Base-by-base conservation (phyloP, 2,113 vertebrate genomes). In the Larimichthys polyactis region DNA sequence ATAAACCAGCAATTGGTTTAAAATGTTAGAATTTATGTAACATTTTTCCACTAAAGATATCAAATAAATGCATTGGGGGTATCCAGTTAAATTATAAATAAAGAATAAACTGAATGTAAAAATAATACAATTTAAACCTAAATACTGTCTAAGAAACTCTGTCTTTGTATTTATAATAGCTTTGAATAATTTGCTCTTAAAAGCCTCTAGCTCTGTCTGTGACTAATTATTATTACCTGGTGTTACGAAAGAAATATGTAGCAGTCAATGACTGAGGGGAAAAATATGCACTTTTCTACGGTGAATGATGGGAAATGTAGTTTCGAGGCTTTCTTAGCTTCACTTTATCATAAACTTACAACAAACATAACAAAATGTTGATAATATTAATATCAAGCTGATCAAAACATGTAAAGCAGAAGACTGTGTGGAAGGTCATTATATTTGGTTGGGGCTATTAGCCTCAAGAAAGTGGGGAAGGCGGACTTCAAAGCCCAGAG, bases 401-500 rank as follows among this genome's bases (percentile, higher is more conserved):
- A 1, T 48, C 1, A 3, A 40, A 43, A 20, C 22, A 60, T 12
- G 9, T 16, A 16, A 29, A 60, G 48, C 17, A 24, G 2, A 3
- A 0, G 4, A 12, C 1, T 5, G 3, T 10, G 8, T 17, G 1
- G 22, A 17, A 17, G 2, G 22, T 12, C 11, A 2, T 3, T 24
- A 1, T 7, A 32, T 7, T 16, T 22, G 1, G 2, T 8, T 0
- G 2, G 14, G 20, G 19, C n/a, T 29, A 0, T 29, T 16, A 27
- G 27, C 27, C 27, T 27, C 27, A 17, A 9, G 1, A 1, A 43
- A 54, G 4, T 11, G n/a, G 9, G 12, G 3, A 0, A 14, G 24
- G 8, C 3, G 0, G 36, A 92, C 87, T 58, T 9, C 44, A 75
- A 71, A 1, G 86, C 93, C 93, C 92, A 91, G 59, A 64, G 20